Evolutionary conservation across 2,797 vertebrate genomes (phyloP).

Genomic region (Acipenser transmontanus): DNA sequence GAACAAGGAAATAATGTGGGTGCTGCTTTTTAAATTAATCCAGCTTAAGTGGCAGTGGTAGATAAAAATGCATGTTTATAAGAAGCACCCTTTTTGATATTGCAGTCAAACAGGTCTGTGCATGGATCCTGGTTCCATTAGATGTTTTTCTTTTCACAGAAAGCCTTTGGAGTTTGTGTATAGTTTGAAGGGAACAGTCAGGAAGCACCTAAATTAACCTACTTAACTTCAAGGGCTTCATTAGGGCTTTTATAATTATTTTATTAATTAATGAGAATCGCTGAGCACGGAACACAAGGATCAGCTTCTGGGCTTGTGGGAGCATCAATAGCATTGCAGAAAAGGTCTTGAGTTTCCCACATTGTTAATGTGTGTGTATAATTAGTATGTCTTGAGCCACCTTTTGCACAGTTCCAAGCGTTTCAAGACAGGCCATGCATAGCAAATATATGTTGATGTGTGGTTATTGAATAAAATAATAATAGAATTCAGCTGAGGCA

Average conservation of each 20-base stretch:
- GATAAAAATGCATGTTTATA: no score
- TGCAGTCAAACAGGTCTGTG: no score
- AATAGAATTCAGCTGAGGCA: constrained; percentile 85
- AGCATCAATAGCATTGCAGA: constrained; percentile 37
- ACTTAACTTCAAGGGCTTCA: constrained; percentile 22
- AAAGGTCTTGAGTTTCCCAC: constrained; percentile 17
- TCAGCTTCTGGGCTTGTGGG: constrained; percentile 34
- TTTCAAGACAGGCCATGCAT: constrained; percentile 38
- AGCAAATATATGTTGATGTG: constrained; percentile 50
- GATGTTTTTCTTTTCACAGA: no score
- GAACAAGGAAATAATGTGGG: no score
- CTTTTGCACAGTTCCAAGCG: constrained; percentile 42
- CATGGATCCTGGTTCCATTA: no score
- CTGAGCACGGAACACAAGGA: constrained; percentile 7
- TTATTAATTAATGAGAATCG: constrained; percentile 28
- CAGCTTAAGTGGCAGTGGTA: no score
- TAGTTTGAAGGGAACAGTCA: constrained; percentile 15
- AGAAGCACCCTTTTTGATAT: no score
- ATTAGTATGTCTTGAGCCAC: constrained; percentile 43
- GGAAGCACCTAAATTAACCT: constrained; percentile 37
- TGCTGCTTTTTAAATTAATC: no score
- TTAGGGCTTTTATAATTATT: constrained; percentile 23
- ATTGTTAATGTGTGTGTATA: constrained; percentile 48
- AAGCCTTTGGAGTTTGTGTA: constrained; percentile 15
- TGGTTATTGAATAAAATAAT: constrained; percentile 59